Percentiles rank a stretch among this genome's conserved stretches.
phyloP scores from a whole-genome alignment of 2,888 invertebrate genomes.

The Oligia strigilis region DNA sequence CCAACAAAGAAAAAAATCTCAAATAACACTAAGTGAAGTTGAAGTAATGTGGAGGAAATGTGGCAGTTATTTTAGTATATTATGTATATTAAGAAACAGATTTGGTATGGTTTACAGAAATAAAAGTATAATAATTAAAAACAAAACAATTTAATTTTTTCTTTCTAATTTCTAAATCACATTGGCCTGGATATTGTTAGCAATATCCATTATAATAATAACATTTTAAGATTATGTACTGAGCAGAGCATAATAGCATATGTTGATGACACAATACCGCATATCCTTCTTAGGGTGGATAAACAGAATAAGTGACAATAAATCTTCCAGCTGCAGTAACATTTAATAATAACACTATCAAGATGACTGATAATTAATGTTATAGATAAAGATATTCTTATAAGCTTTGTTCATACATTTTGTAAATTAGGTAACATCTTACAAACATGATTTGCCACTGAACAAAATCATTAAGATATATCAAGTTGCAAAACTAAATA shows the following conservation, averaged over 20 bases:
- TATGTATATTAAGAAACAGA: background rate
- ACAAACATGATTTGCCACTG: background rate
- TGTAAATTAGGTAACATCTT: background rate
- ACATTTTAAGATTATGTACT: slow-evolving; percentile 21
- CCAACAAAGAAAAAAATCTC: too few species aligned
- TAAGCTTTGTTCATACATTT: background rate
- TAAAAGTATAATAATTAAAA: slow-evolving; percentile 42
- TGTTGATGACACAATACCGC: background rate
- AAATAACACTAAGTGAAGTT: too few species aligned
- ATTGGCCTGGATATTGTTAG: slow-evolving; percentile 54
- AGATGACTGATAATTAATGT: background rate
- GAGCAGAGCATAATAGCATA: background rate
- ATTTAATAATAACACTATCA: background rate
- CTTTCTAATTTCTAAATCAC: slow-evolving; percentile 78
- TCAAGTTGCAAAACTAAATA: background rate
- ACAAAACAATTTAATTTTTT: slow-evolving; percentile 67
- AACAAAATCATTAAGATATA: slow-evolving; percentile 9
- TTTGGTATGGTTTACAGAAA: slow-evolving; percentile 7
- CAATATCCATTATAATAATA: slow-evolving; percentile 28
- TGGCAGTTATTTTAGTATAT: background rate
- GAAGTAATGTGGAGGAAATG: background rate
- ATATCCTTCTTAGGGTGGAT: background rate
- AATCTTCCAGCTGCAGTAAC: background rate
- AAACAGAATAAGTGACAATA: background rate
- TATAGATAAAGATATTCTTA: background rate